These are phyloP conservation scores for Drosophila gaucha DNA, from an alignment of 2,888 invertebrate species.

Conservation along the genomic window DNA sequence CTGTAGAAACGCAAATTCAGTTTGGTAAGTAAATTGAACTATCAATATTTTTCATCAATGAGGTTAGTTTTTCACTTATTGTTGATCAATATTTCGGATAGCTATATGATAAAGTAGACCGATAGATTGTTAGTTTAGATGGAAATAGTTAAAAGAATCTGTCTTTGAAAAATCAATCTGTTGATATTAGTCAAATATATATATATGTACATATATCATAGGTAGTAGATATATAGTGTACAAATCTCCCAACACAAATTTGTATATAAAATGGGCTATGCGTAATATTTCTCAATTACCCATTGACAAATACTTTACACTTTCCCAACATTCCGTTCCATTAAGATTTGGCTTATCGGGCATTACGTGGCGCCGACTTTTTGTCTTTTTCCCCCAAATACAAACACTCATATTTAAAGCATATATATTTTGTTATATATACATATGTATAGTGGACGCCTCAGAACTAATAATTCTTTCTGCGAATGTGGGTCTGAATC, in stretches of 20 bases:
- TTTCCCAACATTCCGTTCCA: not conserved
- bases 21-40: conserved; percentile 33
- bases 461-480: conserved; percentile 34
- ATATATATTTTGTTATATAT: not conserved
- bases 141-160: too few relatives aligned
- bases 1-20: conserved; percentile 19
- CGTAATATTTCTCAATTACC: not conserved
- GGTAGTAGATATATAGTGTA: not conserved
- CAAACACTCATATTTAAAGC: conserved; percentile 16
- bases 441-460: conserved; percentile 4
- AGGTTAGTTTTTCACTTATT: not conserved
- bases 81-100: too few relatives aligned
- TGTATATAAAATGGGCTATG: not conserved
- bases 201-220: not conserved
- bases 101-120: too few relatives aligned
- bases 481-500: conserved; percentile 38
- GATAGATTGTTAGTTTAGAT: too few relatives aligned
- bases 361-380: conserved; percentile 18
- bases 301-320: not conserved
- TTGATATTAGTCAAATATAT: not conserved
- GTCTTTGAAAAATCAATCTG: too few relatives aligned
- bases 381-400: not conserved
- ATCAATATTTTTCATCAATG: not conserved
- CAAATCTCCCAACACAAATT: not conserved
- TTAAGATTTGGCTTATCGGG: conserved; percentile 20